Conservation (phyloP, 2,113 vertebrate species). For the Oryzias celebensis region DNA sequence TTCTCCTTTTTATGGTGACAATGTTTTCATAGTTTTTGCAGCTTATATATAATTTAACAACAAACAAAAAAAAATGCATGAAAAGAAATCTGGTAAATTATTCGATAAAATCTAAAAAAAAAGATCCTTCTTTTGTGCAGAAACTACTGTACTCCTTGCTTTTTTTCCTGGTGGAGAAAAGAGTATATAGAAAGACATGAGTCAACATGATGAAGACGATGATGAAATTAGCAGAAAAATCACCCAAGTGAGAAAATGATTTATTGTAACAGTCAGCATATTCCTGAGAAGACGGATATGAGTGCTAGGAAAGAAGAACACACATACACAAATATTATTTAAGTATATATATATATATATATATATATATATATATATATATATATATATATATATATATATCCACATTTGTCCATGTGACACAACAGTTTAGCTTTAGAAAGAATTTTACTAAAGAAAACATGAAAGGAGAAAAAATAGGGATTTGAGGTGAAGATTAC, state of each 20-base stretch:
- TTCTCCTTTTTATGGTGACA: no score
- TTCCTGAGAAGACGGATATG: neutral
- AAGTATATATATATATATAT: no score
- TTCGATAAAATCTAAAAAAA: neutral
- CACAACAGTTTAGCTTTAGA: slow-evolving; percentile 9
- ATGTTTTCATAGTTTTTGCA: no score
- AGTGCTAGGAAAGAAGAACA: no score
- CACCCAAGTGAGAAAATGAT: neutral
- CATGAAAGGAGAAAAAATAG: slow-evolving; percentile 12
- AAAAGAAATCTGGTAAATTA: neutral
- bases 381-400: no score
- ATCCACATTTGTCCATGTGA: no score
- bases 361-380: no score
- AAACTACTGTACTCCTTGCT: neutral
- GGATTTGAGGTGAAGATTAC: slow-evolving; percentile 60
- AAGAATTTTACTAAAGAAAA: slow-evolving; percentile 22
- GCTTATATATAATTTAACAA: neutral
- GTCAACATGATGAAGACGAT: slow-evolving; percentile 20
- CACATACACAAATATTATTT: no score
- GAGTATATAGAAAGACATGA: slow-evolving; percentile 13
- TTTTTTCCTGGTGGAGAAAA: neutral
- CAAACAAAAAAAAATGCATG: neutral
- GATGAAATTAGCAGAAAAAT: slow-evolving; percentile 14
- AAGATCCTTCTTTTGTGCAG: no score
- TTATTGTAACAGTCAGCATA: slow-evolving; percentile 17